Percentiles rank a stretch among this genome's conserved stretches.
phyloP scores from a whole-genome alignment of 2,888 invertebrate genomes.

The Pammene aurita region DNA sequence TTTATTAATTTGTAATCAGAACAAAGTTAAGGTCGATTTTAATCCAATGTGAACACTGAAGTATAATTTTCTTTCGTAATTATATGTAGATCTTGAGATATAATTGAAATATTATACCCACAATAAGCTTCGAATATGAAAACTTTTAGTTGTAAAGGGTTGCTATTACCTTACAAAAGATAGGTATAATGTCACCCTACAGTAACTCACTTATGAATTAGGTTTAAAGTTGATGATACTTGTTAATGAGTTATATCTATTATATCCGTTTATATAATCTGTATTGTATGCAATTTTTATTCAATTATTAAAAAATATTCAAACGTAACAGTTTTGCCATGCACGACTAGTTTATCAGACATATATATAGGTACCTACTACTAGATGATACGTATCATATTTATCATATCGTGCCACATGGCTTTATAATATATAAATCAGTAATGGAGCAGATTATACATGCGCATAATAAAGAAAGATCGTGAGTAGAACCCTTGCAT shows the following conservation, averaged over 20 bases:
- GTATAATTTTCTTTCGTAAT: constrained; percentile 38
- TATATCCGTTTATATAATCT: too few relatives aligned
- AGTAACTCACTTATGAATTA: too few relatives aligned
- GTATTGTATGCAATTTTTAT: too few relatives aligned
- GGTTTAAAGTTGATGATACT: too few relatives aligned
- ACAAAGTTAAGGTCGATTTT: constrained; percentile 54
- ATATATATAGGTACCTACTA: constrained; percentile 40
- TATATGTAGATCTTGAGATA: constrained; percentile 39
- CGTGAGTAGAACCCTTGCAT: constrained; percentile 70
- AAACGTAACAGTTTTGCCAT: neutral
- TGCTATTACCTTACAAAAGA: too few relatives aligned
- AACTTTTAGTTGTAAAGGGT: too few relatives aligned
- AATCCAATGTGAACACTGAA: constrained; percentile 49
- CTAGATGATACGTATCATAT: constrained; percentile 54
- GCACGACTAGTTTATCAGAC: constrained; percentile 18
- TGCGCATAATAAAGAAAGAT: constrained; percentile 79
- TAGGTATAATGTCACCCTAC: too few relatives aligned
- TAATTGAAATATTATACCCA: constrained; percentile 14
- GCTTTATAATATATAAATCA: constrained; percentile 78
- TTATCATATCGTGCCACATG: constrained; percentile 65
- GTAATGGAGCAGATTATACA: constrained; percentile 80
- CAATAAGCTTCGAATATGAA: too few relatives aligned
- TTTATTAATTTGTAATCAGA: neutral
- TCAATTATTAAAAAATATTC: neutral
- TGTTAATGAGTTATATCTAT: too few relatives aligned